Conservation (phyloP, 2,888 invertebrate species). For the Tribolium freemani region DNA sequence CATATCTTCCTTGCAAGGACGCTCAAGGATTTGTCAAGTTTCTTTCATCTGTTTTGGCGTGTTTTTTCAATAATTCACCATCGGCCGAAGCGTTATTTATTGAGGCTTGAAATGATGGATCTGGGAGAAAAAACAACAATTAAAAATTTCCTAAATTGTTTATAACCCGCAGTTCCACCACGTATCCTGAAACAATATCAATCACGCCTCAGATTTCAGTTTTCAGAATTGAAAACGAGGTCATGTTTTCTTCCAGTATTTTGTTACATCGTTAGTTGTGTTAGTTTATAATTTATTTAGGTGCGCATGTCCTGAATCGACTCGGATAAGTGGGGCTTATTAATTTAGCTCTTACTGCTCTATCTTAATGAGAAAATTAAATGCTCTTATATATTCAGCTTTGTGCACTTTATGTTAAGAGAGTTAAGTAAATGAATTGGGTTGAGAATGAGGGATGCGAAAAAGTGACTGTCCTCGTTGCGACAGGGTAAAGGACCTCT, state of each 20-base stretch:
- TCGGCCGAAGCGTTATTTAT: no score
- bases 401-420: no score
- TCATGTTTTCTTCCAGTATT: not conserved
- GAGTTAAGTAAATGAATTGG: no score
- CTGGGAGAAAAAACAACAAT: no score
- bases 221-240: not conserved
- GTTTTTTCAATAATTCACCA: no score
- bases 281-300: not conserved
- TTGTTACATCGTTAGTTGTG: not conserved
- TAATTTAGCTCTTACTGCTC: not conserved
- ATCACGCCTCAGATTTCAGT: no score
- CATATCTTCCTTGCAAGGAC: not conserved
- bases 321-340: not conserved
- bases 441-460: no score
- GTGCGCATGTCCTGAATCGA: not conserved
- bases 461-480: no score
- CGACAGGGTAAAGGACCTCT: no score
- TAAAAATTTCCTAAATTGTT: not conserved
- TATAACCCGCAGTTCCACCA: no score
- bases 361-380: not conserved
- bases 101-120: no score
- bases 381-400: not conserved
- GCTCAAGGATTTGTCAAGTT: not conserved
- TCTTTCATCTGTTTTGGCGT: not conserved
- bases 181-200: not conserved